These are phyloP conservation scores for Euplexia lucipara DNA, from an alignment of 2,888 invertebrate species.

Conservation along the genomic window DNA sequence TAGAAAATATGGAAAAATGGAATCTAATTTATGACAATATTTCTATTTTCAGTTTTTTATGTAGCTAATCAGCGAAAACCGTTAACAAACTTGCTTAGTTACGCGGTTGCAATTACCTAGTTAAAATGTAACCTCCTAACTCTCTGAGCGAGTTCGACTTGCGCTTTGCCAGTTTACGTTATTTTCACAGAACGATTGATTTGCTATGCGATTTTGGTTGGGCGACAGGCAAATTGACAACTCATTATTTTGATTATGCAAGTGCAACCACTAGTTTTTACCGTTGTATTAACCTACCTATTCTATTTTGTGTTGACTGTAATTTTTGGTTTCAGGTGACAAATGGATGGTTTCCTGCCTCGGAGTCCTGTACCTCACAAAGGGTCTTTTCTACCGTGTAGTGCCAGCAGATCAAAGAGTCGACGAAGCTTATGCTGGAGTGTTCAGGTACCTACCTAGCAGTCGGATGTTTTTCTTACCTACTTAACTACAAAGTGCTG, in stretches of 20 bases:
- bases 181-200: background rate
- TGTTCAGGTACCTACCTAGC: conserved; percentile 91
- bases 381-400: conserved; percentile 97
- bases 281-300: background rate
- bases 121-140: no score
- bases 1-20: no score
- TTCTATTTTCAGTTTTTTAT: no score
- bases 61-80: no score
- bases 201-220: conserved; percentile 2
- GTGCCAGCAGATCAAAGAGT: conserved; percentile 97
- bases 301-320: background rate
- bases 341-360: conserved; percentile 97
- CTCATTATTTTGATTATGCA: background rate
- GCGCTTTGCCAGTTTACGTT: no score
- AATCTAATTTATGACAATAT: no score
- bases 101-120: no score
- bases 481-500: no score
- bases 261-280: no score
- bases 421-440: conserved; percentile 93
- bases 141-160: no score
- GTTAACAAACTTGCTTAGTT: no score
- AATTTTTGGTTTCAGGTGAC: conserved; percentile 92
- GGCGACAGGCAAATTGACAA: background rate
- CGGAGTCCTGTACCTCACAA: conserved; percentile 95
- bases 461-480: background rate